Evolutionary conservation across 1,140 invertebrate genomes (phyloP).

Genomic region (Notospermus geniculatus): DNA sequence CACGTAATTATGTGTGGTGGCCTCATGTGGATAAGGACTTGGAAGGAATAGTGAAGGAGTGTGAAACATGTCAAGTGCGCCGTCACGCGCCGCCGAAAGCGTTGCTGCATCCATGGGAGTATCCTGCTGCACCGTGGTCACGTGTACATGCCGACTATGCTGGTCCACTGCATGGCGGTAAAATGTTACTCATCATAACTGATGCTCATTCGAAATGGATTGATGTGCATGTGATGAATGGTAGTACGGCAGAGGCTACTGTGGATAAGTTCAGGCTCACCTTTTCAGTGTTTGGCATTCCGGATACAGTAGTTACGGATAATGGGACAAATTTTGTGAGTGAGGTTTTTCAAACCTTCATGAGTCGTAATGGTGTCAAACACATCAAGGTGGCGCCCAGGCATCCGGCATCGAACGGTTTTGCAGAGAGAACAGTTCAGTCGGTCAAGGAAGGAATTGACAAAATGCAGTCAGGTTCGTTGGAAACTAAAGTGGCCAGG

Average conservation of each 20-base stretch:
- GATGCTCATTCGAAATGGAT: conserved; percentile 56
- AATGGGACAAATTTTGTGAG: conserved; percentile 47
- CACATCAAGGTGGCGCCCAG: conserved; percentile 29
- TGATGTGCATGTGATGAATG: conserved; percentile 33
- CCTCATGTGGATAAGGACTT: conserved; percentile 53
- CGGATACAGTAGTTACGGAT: conserved; percentile 38
- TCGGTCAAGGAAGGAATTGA: conserved; percentile 15
- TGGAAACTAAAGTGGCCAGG: background rate
- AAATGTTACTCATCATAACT: conserved; percentile 52
- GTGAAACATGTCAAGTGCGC: conserved; percentile 32
- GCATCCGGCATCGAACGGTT: conserved; percentile 35
- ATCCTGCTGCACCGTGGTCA: conserved; percentile 51
- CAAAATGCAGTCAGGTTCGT: background rate
- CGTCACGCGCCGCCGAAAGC: conserved; percentile 25
- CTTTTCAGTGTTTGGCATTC: conserved; percentile 29
- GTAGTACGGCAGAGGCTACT: conserved; percentile 16
- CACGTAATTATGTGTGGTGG: too few relatives aligned
- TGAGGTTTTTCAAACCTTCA: conserved; percentile 38
- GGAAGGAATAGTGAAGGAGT: conserved; percentile 22
- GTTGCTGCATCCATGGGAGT: conserved; percentile 40
- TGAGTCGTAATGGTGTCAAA: conserved; percentile 31
- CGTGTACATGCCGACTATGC: conserved; percentile 59
- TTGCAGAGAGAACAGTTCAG: conserved; percentile 19
- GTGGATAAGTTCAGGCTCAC: conserved; percentile 12
- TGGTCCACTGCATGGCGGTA: conserved; percentile 48